phyloP scores from a whole-genome alignment of 1,140 invertebrate genomes.

The Hycleus phaleratus region DNA sequence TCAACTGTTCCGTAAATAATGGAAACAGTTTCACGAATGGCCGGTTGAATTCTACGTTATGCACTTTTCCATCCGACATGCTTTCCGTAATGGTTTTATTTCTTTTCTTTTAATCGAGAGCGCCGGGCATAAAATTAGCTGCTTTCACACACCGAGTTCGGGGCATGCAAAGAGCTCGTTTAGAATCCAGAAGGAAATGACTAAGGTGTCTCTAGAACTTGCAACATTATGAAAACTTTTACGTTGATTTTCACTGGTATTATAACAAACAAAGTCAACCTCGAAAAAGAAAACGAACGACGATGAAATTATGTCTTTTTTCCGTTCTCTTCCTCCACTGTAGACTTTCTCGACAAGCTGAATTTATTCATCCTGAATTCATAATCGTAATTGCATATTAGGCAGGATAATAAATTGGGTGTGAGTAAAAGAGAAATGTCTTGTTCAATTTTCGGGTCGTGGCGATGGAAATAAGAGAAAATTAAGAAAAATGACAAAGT shows the following conservation, averaged over 20 bases:
- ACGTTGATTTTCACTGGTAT: conserved; percentile 7
- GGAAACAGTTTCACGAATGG: not conserved
- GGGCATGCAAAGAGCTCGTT: conserved; percentile 24
- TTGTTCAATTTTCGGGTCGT: too few relatives aligned
- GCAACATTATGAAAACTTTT: conserved; percentile 23
- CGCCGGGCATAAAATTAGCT: conserved; percentile 23
- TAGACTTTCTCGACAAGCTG: not conserved
- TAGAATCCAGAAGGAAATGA: conserved; percentile 22
- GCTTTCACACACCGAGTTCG: conserved; percentile 15
- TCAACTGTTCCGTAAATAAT: too few relatives aligned
- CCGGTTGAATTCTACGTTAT: conserved; percentile 13
- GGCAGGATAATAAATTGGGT: conserved; percentile 1
- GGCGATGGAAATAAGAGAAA: too few relatives aligned
- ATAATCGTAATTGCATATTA: conserved; percentile 11
- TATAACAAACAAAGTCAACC: too few relatives aligned
- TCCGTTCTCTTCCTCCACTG: not conserved
- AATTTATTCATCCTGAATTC: not conserved
- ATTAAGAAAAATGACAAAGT: too few relatives aligned
- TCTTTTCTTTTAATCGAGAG: conserved; percentile 15
- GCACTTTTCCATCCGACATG: conserved; percentile 13
- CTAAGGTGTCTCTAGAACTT: conserved; percentile 25
- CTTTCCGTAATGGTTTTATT: conserved; percentile 20
- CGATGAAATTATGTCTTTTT: conserved; percentile 5
- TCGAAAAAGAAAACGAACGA: not conserved
- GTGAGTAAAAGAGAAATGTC: too few relatives aligned